Conservation (phyloP, 2,113 vertebrate genomes). For the Dicentrarchus labrax region DNA sequence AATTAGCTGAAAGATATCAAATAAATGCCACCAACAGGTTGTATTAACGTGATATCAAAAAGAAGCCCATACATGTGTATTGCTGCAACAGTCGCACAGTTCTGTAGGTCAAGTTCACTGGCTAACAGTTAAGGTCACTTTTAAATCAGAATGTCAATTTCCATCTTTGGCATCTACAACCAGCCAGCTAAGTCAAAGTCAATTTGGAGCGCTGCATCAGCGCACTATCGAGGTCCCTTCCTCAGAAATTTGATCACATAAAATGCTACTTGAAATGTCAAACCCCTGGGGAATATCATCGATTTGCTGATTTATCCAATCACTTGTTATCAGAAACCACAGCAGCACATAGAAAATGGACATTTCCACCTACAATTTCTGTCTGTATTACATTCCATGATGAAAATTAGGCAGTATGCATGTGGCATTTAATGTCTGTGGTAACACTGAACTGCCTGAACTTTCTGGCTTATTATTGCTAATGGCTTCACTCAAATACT, state of each 20-base stretch:
- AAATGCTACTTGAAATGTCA: slow-evolving; percentile 71
- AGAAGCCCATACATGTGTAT: background rate
- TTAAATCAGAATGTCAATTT: slow-evolving; percentile 66
- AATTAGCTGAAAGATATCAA: background rate
- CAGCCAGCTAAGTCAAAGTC: slow-evolving; percentile 57
- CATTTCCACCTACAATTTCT: slow-evolving; percentile 34
- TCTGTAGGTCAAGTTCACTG: slow-evolving; percentile 44
- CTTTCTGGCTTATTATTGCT: background rate
- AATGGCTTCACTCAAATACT: background rate
- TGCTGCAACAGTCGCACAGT: background rate
- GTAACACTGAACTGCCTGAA: background rate
- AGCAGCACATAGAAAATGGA: slow-evolving; percentile 21
- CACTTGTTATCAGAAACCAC: slow-evolving; percentile 39
- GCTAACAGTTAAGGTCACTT: slow-evolving; percentile 51
- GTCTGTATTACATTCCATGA: background rate
- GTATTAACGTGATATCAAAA: background rate
- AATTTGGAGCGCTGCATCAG: slow-evolving; percentile 52
- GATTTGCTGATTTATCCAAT: slow-evolving; percentile 62
- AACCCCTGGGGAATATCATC: slow-evolving; percentile 38
- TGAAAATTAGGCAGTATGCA: slow-evolving; percentile 9
- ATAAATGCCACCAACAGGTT: background rate
- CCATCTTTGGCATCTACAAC: slow-evolving; percentile 53
- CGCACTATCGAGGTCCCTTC: slow-evolving; percentile 7
- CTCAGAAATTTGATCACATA: slow-evolving; percentile 62
- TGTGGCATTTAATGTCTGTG: background rate